phyloP scores from a whole-genome alignment of 2,888 invertebrate species.

The Pterostichus niger region DNA sequence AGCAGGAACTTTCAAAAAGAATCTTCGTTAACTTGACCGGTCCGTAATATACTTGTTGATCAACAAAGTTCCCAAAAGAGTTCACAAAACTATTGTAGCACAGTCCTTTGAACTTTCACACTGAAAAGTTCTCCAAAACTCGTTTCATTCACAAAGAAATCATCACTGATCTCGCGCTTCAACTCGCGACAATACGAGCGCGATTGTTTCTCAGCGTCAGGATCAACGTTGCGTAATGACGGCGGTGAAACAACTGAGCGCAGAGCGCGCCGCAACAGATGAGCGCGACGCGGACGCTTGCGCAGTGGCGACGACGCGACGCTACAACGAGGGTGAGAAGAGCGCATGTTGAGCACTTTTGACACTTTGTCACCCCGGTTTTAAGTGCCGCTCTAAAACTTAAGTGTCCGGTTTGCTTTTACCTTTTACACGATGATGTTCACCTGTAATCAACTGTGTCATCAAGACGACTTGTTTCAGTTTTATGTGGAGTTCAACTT shows the following conservation, averaged over 20 bases:
- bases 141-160: neutral
- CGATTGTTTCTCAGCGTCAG: neutral
- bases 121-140: constrained; percentile 3
- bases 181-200: neutral
- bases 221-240: neutral
- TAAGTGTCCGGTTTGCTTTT: constrained; percentile 64
- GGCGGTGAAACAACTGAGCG: constrained; percentile 57
- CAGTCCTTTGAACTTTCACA: constrained; percentile 13
- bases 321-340: constrained; percentile 23
- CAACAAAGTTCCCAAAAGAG: constrained; percentile 38
- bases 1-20: neutral
- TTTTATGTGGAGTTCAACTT: neutral
- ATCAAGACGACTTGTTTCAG: constrained; percentile 1
- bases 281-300: constrained; percentile 30
- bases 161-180: neutral
- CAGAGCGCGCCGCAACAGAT: constrained; percentile 56
- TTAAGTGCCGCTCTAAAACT: constrained; percentile 64
- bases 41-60: constrained; percentile 54
- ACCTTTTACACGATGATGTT: constrained; percentile 12
- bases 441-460: constrained; percentile 50
- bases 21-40: neutral
- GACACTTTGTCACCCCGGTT: constrained; percentile 68
- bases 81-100: constrained; percentile 30
- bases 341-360: constrained; percentile 51
- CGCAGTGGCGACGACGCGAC: constrained; percentile 13